Conservation (phyloP, 2,113 vertebrate genomes). For the Chlamydotis undulata region DNA sequence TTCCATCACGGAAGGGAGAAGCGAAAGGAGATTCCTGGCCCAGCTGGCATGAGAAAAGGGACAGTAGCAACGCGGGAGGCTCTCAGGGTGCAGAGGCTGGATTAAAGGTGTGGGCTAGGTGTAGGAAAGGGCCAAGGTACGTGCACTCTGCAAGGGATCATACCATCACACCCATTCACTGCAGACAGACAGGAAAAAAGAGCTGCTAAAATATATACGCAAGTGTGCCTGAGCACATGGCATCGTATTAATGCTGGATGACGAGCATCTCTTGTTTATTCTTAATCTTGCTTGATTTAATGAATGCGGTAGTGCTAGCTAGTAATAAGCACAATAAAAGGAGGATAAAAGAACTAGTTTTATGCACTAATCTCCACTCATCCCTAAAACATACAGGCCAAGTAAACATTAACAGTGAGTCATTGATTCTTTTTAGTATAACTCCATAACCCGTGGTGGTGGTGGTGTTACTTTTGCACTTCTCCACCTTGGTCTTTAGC, state of each 20-base stretch:
- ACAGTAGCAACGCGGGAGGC: not conserved
- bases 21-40: not conserved
- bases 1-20: not conserved
- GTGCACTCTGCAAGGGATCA: not conserved
- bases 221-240: not conserved
- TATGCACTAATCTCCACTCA: not conserved
- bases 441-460: not conserved
- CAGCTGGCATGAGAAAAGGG: not conserved
- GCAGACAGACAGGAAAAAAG: not conserved
- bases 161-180: not conserved
- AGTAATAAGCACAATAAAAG: not conserved
- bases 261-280: not conserved
- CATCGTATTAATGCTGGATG: not conserved
- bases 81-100: not conserved
- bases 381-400: not conserved
- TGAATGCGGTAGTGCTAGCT: not conserved
- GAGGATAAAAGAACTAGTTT: not conserved
- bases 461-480: not conserved
- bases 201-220: not conserved
- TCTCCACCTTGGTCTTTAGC: not conserved
- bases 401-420: not conserved
- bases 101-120: not conserved
- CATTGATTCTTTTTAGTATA: not conserved
- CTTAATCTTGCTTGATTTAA: not conserved
- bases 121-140: not conserved